Evolutionary conservation across 2,888 invertebrate genomes (phyloP), one percentile per base, ranked within the genome.

Genomic region (Ceramica pisi): DNA sequence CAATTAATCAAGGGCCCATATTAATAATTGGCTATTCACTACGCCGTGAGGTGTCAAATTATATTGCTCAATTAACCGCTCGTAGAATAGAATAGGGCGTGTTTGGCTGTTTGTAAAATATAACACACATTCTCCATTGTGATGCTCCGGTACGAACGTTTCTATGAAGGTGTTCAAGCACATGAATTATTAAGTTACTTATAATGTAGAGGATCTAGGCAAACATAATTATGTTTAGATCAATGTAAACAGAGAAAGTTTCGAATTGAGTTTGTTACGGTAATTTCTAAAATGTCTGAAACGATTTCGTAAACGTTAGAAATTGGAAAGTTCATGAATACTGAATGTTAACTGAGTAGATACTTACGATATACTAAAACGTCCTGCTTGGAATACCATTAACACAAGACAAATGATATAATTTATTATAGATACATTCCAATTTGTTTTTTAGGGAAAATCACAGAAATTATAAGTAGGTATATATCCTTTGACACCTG

Each of bases 1-100:
- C 94, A 95, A 96, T 96, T 96, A 95, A 96, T 96, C 95, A 95
- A 95, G 94, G 92, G 92, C 90, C 94, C 93, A 95, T 95, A 95
- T 95, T 95, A 95, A 95, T 95, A 95, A 95, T 96, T 96, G 95
- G 94, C 95, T 95, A 95, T 96, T 95, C 95, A 95, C 92, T 91
- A 90, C 91, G 91, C 91, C 90, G 93, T 92, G 94, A 95, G 95
- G 95, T 96, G 95, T 95, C 95, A 95, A 95, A 95, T 94, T 95
- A 95, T 95, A 95, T 95, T 93, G 94, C 95, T 95, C 95, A 94
- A 95, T 95, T 95, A 95, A 93, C 94, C 92, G 93, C 89, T 89
- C 89, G 90, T 91, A 90, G 93, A 93, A 94, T 94, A 94, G 94
- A 94, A 93, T 92, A 92, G 93, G 94, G 93, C 91, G 92, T 93